A percentile compares a stretch with the other conserved stretches of the same genome.
Conservation (phyloP, 2,113 vertebrate genomes). For the Pheucticus melanocephalus region DNA sequence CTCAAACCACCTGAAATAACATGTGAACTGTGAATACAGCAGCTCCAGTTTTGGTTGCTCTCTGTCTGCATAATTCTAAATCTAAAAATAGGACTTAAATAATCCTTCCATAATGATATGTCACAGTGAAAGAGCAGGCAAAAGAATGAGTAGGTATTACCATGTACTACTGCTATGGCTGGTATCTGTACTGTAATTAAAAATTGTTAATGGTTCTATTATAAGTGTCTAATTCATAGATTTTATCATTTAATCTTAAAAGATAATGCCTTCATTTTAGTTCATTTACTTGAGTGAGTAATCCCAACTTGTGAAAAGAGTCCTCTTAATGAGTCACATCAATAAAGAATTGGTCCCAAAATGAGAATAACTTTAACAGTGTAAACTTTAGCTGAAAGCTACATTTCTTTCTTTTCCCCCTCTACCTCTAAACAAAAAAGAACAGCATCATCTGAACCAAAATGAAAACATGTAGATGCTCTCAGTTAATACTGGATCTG, state of each 20-base stretch:
- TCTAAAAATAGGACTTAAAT: conserved; percentile 21
- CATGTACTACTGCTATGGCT: neutral
- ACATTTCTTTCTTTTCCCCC: neutral
- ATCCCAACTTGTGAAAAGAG: neutral
- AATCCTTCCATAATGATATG: neutral
- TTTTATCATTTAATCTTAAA: conserved; percentile 30
- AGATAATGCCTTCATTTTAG: conserved; percentile 34
- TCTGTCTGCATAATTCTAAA: neutral
- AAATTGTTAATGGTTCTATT: conserved; percentile 9
- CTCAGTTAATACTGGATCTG: neutral
- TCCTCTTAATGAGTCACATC: neutral
- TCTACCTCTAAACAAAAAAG: neutral
- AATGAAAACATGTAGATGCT: neutral
- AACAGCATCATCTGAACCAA: neutral
- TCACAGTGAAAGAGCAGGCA: neutral
- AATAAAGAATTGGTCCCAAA: neutral
- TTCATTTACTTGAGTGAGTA: conserved; percentile 23
- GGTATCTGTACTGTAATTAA: conserved; percentile 32
- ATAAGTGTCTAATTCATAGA: conserved; percentile 2
- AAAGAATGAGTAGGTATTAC: neutral
- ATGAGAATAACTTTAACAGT: neutral
- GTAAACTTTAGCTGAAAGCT: neutral
- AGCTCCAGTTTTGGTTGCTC: neutral
- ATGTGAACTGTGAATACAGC: neutral
- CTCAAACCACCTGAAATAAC: neutral